Percentiles rank a stretch among this genome's conserved stretches.
Evolutionary conservation across 2,888 invertebrate species (phyloP).

Genomic region (Pterostichus madidus): DNA sequence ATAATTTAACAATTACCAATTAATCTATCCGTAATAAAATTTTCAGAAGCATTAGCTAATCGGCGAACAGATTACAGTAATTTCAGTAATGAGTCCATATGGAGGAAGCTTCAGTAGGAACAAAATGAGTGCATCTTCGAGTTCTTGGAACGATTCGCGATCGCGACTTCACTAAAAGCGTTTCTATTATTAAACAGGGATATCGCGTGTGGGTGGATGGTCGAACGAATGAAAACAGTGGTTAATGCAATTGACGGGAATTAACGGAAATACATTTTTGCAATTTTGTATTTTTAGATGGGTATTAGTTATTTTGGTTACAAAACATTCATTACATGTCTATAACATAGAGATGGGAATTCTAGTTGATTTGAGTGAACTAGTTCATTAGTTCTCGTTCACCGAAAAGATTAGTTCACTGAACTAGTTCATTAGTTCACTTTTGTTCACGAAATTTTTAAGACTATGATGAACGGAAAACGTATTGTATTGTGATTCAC

Average conservation of each 20-base stretch:
- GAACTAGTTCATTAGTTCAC: too few relatives aligned
- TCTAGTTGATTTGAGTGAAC: too few relatives aligned
- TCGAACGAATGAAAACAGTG: neutral
- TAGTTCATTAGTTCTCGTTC: too few relatives aligned
- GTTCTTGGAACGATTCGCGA: constrained; percentile 27
- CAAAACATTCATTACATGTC: too few relatives aligned
- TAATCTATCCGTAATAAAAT: neutral
- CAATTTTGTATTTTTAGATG: constrained; percentile 1
- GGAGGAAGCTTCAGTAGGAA: too few relatives aligned
- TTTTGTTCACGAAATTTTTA: too few relatives aligned
- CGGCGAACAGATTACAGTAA: constrained; percentile 7
- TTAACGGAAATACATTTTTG: constrained; percentile 39
- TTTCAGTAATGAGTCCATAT: neutral
- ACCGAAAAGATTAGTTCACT: too few relatives aligned
- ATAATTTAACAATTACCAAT: neutral
- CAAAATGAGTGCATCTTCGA: neutral
- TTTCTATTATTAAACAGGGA: constrained; percentile 37
- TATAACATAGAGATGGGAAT: too few relatives aligned
- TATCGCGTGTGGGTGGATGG: constrained; percentile 7
- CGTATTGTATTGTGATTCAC: too few relatives aligned
- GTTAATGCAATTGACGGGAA: constrained; percentile 21
- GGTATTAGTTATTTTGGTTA: neutral
- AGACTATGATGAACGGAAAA: too few relatives aligned
- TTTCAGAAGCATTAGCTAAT: too few relatives aligned
- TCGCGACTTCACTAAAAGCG: constrained; percentile 3